Conservation (phyloP, 1,140 invertebrate genomes). For the Magallana ariakensis region DNA sequence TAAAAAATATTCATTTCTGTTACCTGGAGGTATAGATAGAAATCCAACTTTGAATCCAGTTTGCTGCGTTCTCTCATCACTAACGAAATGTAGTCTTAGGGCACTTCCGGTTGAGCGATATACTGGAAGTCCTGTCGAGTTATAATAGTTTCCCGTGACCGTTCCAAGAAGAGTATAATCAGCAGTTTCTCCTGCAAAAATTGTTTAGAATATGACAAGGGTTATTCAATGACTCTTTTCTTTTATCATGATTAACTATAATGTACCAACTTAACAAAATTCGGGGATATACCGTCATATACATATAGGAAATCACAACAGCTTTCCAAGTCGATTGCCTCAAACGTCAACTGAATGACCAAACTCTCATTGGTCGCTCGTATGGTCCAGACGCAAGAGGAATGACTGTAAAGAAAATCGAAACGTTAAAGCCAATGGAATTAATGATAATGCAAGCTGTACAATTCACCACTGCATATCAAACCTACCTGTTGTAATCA, state of each 20-base stretch:
- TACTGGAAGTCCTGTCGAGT: slow-evolving; percentile 10
- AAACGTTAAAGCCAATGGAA: neutral
- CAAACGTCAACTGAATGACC: neutral
- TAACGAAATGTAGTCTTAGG: slow-evolving; percentile 6
- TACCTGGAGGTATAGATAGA: neutral
- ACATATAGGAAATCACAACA: neutral
- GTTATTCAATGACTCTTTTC: no score
- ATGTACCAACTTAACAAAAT: no score
- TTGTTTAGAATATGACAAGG: neutral
- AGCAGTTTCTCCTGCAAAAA: neutral
- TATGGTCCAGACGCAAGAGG: neutral
- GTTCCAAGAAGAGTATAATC: neutral
- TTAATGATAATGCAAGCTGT: neutral
- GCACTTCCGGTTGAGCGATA: neutral
- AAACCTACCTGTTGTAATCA: slow-evolving; percentile 43
- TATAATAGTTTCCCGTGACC: neutral
- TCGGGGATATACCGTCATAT: neutral
- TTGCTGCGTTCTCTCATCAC: slow-evolving; percentile 5
- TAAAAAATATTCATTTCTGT: neutral
- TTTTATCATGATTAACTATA: no score
- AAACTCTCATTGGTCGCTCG: neutral
- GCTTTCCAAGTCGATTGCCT: neutral
- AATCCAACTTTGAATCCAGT: slow-evolving; percentile 19
- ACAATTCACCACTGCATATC: neutral
- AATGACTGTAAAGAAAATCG: neutral